Percentiles rank a stretch among this genome's conserved stretches.
Conservation (phyloP, 2,888 invertebrate species). For the Nebria brevicollis region DNA sequence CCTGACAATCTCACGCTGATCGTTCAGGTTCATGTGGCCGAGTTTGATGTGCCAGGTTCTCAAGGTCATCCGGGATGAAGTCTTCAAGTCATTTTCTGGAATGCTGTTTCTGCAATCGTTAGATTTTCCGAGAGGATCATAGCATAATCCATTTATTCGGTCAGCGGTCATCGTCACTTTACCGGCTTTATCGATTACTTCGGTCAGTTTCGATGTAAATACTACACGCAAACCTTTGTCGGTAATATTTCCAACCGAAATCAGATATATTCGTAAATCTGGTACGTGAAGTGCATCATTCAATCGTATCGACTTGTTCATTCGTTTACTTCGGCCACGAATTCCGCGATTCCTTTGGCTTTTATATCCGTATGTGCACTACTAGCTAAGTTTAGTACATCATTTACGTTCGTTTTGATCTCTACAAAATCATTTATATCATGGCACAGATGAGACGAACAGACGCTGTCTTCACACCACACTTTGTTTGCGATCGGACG, state of each 20-base stretch:
- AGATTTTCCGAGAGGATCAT: not conserved
- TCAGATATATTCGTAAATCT: constrained; percentile 21
- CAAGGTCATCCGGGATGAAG: not conserved
- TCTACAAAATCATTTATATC: not conserved
- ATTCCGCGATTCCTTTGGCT: constrained; percentile 39
- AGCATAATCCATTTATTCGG: constrained; percentile 19
- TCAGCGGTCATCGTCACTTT: constrained; percentile 10
- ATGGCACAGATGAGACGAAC: constrained; percentile 15
- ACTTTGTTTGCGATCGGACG: not conserved
- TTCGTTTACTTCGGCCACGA: constrained; percentile 34
- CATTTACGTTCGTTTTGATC: constrained; percentile 6
- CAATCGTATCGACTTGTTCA: constrained; percentile 21
- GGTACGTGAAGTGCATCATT: constrained; percentile 42
- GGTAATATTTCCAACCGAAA: constrained; percentile 31
- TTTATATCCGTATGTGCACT: constrained; percentile 28
- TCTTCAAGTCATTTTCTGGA: not conserved
- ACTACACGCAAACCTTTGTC: constrained; percentile 27
- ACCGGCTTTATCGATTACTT: constrained; percentile 9
- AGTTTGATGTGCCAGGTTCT: constrained; percentile 22
- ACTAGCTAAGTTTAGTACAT: constrained; percentile 44
- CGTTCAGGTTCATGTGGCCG: constrained; percentile 17
- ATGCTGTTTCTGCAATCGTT: not conserved
- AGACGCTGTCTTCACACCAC: constrained; percentile 21
- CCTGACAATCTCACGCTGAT: constrained; percentile 9
- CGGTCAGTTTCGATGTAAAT: constrained; percentile 28